Evolutionary conservation across 2,888 invertebrate genomes (phyloP).

Genomic region (Tinea trinotella): DNA sequence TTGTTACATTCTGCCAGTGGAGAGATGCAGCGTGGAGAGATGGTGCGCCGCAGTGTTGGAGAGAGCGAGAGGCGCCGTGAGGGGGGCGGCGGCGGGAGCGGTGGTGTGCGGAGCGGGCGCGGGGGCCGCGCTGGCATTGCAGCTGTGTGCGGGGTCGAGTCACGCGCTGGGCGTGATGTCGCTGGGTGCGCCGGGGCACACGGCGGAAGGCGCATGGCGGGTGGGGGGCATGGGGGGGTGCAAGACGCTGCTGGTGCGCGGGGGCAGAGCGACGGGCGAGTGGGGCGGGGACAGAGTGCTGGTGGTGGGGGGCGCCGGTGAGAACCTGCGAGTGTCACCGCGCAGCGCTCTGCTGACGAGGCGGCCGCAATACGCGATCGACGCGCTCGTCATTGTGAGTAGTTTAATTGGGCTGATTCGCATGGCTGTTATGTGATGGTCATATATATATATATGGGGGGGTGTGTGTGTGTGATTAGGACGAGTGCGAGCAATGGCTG

Average conservation of each 20-base stretch:
- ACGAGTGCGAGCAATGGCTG: constrained; percentile 24
- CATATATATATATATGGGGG: background rate
- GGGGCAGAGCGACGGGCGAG: constrained; percentile 74
- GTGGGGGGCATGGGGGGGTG: constrained; percentile 55
- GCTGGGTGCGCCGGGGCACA: constrained; percentile 78
- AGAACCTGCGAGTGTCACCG: constrained; percentile 74
- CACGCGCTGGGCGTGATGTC: constrained; percentile 71
- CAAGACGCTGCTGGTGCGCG: constrained; percentile 59
- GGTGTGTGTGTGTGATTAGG: constrained; percentile 23
- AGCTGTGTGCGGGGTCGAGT: constrained; percentile 21
- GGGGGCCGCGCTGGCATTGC: constrained; percentile 32
- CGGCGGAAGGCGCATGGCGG: constrained; percentile 71
- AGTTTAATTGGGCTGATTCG: background rate
- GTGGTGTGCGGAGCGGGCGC: constrained; percentile 36
- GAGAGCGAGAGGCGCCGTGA: constrained; percentile 32
- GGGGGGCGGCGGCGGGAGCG: constrained; percentile 24
- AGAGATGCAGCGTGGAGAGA: constrained; percentile 29
- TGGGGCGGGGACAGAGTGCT: constrained; percentile 57
- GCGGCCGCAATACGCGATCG: constrained; percentile 80
- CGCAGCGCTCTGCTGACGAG: constrained; percentile 72
- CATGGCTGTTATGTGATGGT: background rate
- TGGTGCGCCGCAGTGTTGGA: constrained; percentile 39
- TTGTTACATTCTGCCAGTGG: constrained; percentile 22
- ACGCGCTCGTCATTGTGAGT: constrained; percentile 58
- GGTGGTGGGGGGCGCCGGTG: constrained; percentile 79